These are phyloP conservation scores for Serranus cabrilla DNA, from an alignment of 2,797 vertebrate species.

Conservation along the genomic window DNA sequence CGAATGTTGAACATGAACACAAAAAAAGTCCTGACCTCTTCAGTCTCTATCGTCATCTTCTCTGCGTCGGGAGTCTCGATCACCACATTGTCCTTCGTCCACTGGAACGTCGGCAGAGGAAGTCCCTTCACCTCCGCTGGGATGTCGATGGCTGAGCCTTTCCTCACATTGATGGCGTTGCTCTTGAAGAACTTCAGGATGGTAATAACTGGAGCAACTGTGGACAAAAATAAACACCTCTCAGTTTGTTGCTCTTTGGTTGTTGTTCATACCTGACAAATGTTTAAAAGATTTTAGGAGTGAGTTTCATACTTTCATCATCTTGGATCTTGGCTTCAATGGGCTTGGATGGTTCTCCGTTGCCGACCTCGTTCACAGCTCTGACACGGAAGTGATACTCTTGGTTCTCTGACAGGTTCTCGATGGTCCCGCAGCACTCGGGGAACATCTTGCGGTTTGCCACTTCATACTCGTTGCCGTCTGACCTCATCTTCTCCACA, in stretches of 20 bases:
- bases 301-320: slow-evolving; percentile 89
- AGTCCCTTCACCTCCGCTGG: slow-evolving; percentile 95
- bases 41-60: slow-evolving; percentile 90
- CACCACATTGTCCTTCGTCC: slow-evolving; percentile 89
- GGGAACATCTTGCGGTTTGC: slow-evolving; percentile 92
- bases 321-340: slow-evolving; percentile 93
- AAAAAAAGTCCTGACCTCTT: slow-evolving; percentile 82
- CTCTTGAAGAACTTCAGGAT: slow-evolving; percentile 91
- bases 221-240: slow-evolving; percentile 32
- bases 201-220: slow-evolving; percentile 92
- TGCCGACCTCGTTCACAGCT: slow-evolving; percentile 93
- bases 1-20: too few relatives aligned
- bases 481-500: slow-evolving; percentile 95
- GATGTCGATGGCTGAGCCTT: slow-evolving; percentile 92
- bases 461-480: slow-evolving; percentile 92
- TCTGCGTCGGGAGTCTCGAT: slow-evolving; percentile 89
- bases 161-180: slow-evolving; percentile 92
- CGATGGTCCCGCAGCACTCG: slow-evolving; percentile 85
- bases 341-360: slow-evolving; percentile 92
- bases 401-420: slow-evolving; percentile 93
- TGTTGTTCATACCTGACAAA: neutral
- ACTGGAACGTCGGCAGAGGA: slow-evolving; percentile 93
- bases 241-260: neutral
- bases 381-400: slow-evolving; percentile 97
- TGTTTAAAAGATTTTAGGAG: neutral